Conservation (phyloP, 2,113 vertebrate genomes). For the Lepisosteus osseus region DNA sequence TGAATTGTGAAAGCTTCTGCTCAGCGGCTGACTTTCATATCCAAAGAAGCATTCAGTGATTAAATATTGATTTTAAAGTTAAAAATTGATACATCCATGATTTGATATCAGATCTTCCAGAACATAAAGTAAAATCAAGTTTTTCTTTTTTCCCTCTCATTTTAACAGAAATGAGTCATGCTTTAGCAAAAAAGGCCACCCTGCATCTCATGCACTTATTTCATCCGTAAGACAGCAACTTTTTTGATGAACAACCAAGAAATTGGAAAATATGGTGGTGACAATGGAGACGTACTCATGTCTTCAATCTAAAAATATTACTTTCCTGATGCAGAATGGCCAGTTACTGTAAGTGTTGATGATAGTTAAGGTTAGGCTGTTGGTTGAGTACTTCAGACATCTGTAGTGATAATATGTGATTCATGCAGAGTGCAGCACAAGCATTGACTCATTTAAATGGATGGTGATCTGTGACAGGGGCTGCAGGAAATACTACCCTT, state of each 20-base stretch:
- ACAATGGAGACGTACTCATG: constrained; percentile 22
- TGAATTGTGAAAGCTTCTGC: constrained; percentile 26
- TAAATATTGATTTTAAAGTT: constrained; percentile 45
- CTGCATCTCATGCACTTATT: neutral
- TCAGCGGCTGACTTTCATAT: constrained; percentile 19
- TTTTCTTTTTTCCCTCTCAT: constrained; percentile 17
- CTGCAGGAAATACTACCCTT: too few relatives aligned
- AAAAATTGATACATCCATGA: constrained; percentile 39
- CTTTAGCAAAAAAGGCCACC: constrained; percentile 24
- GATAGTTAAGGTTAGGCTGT: constrained; percentile 11
- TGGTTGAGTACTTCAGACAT: constrained; percentile 28
- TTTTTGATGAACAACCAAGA: constrained; percentile 23
- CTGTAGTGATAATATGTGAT: too few relatives aligned
- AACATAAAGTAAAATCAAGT: constrained; percentile 25
- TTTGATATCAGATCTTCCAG: constrained; percentile 35
- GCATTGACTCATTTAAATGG: too few relatives aligned
- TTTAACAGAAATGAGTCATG: constrained; percentile 17
- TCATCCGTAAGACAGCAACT: neutral
- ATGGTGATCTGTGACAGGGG: too few relatives aligned
- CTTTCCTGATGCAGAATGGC: constrained; percentile 30
- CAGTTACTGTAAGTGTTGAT: constrained; percentile 29
- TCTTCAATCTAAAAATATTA: constrained; percentile 42
- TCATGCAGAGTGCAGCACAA: too few relatives aligned
- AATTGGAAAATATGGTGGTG: constrained; percentile 33
- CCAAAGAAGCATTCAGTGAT: constrained; percentile 37